Percentiles rank a stretch among this genome's conserved stretches.
These are phyloP conservation scores for Spodoptera exigua DNA, from an alignment of 2,888 invertebrate genomes.

Conservation along the genomic window DNA sequence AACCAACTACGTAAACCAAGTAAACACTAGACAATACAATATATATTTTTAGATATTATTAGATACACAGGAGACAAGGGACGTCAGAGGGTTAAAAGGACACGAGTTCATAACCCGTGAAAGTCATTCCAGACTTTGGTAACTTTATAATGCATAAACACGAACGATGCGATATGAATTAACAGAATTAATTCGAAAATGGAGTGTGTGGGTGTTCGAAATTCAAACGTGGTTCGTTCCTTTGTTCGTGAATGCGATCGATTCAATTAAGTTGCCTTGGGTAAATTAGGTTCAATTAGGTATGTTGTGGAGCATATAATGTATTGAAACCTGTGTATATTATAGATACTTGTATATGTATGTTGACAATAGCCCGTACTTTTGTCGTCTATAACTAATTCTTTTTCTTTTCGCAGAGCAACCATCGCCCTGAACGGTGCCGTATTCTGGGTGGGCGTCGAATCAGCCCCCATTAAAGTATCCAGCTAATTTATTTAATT, in stretches of 20 bases:
- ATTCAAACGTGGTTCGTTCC: slow-evolving; percentile 16
- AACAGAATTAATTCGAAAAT: slow-evolving; percentile 34
- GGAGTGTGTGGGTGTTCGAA: slow-evolving; percentile 25
- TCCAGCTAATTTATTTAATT: slow-evolving; percentile 59
- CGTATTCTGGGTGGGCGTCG: slow-evolving; percentile 92
- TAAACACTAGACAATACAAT: slow-evolving; percentile 4
- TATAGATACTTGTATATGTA: too few relatives aligned
- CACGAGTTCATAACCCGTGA: slow-evolving; percentile 37
- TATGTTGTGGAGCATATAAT: too few relatives aligned
- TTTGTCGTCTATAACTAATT: neutral
- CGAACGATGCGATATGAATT: slow-evolving; percentile 22
- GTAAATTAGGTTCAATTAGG: neutral
- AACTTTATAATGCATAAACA: slow-evolving; percentile 17
- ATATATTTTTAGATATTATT: neutral
- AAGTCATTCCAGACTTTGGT: slow-evolving; percentile 30
- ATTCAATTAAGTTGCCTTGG: slow-evolving; percentile 8
- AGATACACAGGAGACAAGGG: slow-evolving; percentile 14
- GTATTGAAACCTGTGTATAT: too few relatives aligned
- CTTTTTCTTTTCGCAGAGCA: slow-evolving; percentile 84
- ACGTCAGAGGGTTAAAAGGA: slow-evolving; percentile 26
- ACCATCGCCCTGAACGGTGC: slow-evolving; percentile 92
- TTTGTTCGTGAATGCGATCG: slow-evolving; percentile 33
- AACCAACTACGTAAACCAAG: too few relatives aligned
- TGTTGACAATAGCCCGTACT: neutral
- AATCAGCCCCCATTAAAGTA: slow-evolving; percentile 90